Conservation (phyloP, 2,113 vertebrate species). For the Acanthisitta chloris region DNA sequence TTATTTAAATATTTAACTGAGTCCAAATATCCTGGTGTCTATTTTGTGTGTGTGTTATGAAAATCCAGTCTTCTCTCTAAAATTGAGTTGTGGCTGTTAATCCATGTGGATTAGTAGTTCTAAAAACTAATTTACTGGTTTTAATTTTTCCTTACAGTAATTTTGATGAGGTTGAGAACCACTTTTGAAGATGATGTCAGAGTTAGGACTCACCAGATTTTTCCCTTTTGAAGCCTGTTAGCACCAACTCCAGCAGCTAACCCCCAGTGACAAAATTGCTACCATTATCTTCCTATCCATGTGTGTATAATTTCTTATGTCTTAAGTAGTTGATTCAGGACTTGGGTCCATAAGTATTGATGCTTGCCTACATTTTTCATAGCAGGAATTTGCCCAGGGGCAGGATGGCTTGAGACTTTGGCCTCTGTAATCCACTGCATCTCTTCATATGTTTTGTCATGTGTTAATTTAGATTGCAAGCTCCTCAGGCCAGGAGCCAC, state of each 20-base stretch:
- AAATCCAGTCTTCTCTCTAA: background rate
- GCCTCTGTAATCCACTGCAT: background rate
- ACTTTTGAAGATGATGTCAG: background rate
- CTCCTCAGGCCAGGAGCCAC: background rate
- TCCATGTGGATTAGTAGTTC: background rate
- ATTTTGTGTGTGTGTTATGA: background rate
- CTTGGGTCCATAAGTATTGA: background rate
- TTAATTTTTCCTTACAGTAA: background rate
- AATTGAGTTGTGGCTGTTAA: slow-evolving; percentile 11
- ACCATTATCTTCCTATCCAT: background rate
- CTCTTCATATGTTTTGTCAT: background rate
- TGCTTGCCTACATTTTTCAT: background rate
- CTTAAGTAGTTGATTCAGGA: background rate
- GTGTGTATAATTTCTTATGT: too few species aligned
- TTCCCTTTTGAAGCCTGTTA: background rate
- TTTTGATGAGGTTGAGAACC: background rate
- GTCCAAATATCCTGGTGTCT: slow-evolving; percentile 2
- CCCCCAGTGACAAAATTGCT: background rate
- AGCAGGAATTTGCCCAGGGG: background rate
- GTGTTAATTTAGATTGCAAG: background rate
- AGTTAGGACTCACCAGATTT: background rate
- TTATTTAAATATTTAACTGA: slow-evolving; percentile 65
- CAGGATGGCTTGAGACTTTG: background rate
- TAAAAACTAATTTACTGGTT: background rate
- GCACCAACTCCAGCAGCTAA: background rate